Conservation (phyloP, 2,797 vertebrate genomes). For the Hypotaenidia okinawae region DNA sequence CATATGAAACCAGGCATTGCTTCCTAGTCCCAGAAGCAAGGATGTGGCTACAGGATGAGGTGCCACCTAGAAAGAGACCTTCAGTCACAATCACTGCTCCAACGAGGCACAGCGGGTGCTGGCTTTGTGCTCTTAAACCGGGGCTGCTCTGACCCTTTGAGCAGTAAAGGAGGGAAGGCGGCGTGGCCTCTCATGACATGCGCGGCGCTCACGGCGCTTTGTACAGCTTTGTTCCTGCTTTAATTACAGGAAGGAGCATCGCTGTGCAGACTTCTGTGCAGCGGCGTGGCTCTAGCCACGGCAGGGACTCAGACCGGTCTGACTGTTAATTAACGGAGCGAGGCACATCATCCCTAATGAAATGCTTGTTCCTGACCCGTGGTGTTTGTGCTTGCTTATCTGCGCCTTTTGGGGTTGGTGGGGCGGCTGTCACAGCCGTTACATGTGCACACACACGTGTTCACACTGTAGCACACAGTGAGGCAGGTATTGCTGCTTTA, state of each 20-base stretch:
- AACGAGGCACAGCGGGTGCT: not conserved
- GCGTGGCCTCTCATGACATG: not conserved
- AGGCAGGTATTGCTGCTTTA: not conserved
- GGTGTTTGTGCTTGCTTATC: not conserved
- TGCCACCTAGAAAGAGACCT: not conserved
- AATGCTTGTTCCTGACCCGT: not conserved
- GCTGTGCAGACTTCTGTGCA: not conserved
- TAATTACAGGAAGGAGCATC: not conserved
- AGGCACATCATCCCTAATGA: not conserved
- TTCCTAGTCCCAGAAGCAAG: not conserved
- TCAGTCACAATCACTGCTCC: not conserved
- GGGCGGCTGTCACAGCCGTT: not conserved
- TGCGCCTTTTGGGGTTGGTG: rapidly evolving
- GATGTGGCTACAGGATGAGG: not conserved
- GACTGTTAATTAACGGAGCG: not conserved
- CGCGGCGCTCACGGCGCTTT: rapidly evolving
- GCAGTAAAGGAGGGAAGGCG: too few species aligned
- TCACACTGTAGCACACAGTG: not conserved
- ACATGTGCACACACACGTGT: rapidly evolving
- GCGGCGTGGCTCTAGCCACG: not conserved
- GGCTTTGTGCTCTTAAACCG: not conserved
- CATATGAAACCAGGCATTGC: not conserved
- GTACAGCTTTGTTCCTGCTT: not conserved
- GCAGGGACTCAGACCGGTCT: not conserved
- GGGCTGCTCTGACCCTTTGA: not conserved